Conservation (phyloP, 1,140 invertebrate species). For the Micrasema minimum region DNA sequence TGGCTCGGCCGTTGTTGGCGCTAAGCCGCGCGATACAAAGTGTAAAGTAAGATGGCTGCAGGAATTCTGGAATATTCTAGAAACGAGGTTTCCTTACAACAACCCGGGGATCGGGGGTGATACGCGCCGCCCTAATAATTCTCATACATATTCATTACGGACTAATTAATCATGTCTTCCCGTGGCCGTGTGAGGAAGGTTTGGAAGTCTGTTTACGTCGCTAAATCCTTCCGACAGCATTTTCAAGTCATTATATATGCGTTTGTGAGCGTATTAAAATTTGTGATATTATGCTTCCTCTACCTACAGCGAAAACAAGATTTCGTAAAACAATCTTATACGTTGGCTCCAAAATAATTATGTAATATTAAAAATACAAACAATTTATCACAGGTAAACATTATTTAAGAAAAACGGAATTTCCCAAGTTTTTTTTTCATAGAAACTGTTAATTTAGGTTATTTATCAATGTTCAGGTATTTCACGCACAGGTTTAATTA, state of each 20-base stretch:
- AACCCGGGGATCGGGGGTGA: conserved; percentile 30
- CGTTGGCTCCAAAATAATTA: no score
- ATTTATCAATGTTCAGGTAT: no score
- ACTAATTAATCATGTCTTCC: conserved; percentile 54
- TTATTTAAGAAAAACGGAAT: no score
- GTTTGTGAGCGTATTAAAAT: background rate
- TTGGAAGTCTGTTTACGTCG: conserved; percentile 18
- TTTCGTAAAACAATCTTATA: no score
- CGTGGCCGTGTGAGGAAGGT: conserved; percentile 5
- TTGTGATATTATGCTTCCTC: no score
- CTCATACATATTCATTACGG: conserved; percentile 54
- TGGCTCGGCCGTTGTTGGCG: background rate
- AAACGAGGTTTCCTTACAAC: conserved; percentile 24
- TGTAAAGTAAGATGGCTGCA: conserved; percentile 16
- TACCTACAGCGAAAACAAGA: no score
- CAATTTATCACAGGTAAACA: no score
- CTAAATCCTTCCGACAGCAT: conserved; percentile 12
- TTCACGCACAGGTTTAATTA: no score
- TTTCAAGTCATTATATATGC: background rate
- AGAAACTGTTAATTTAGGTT: no score
- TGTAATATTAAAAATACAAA: no score
- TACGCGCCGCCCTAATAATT: conserved; percentile 48
- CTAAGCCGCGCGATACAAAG: conserved; percentile 27
- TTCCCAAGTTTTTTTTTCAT: no score
- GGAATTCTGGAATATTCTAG: conserved; percentile 15